Evolutionary conservation across 2,797 vertebrate species (phyloP).

Genomic region (Octomys mimax): DNA sequence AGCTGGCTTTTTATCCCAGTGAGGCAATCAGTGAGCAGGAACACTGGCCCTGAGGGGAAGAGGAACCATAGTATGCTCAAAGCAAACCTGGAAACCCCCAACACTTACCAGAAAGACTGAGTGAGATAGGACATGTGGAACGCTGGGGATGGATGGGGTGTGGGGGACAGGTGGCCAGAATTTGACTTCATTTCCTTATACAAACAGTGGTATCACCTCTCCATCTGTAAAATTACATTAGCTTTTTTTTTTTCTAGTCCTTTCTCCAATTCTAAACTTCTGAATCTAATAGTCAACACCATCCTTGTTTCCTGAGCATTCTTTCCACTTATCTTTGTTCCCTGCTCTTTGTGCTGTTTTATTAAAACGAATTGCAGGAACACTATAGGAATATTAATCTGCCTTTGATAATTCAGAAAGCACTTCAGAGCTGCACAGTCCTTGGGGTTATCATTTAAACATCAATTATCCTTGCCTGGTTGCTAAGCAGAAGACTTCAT

Average conservation of each 20-base stretch:
- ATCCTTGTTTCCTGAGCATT: constrained; percentile 49
- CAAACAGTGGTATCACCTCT: not conserved
- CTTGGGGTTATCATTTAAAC: constrained; percentile 72
- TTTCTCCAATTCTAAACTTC: constrained; percentile 1
- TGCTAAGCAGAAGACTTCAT: constrained; percentile 68
- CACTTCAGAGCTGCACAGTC: constrained; percentile 40
- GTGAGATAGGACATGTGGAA: not conserved
- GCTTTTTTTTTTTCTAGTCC: not conserved
- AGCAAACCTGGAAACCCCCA: not conserved
- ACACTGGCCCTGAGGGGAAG: not conserved
- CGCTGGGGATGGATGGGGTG: not conserved
- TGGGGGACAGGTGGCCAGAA: not conserved
- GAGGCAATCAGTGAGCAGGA: rapidly evolving
- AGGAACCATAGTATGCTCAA: not conserved
- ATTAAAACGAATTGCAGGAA: constrained; percentile 48
- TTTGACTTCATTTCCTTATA: not conserved
- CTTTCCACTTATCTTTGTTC: constrained; percentile 47
- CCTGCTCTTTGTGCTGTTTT: constrained; percentile 18
- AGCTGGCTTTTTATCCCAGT: not conserved
- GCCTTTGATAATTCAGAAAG: constrained; percentile 62
- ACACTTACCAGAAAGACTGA: not conserved
- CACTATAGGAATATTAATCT: constrained; percentile 67
- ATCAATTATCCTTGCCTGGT: constrained; percentile 63
- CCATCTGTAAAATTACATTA: not conserved
- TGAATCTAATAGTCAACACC: not conserved